Percentiles rank a stretch among this genome's conserved stretches.
Conservation (phyloP, 1,140 invertebrate species). For the Drosophila leontia region DNA sequence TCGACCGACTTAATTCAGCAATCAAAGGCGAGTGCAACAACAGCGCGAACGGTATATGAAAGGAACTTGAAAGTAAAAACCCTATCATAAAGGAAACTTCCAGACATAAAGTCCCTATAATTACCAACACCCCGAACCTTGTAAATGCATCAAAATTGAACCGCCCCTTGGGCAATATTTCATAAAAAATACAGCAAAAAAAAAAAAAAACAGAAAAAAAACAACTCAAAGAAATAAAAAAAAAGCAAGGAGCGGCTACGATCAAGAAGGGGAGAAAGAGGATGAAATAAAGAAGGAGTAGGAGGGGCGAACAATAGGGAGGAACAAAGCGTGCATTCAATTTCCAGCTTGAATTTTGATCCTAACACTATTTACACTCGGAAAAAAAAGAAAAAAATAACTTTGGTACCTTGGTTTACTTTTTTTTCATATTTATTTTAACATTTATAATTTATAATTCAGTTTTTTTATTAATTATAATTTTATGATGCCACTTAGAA, state of each 20-base stretch:
- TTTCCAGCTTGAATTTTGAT: slow-evolving; percentile 40
- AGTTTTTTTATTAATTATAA: too few relatives aligned
- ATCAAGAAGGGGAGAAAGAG: slow-evolving; percentile 13
- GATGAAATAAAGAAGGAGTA: background rate
- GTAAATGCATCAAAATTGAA: slow-evolving; percentile 84
- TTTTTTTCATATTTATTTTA: too few relatives aligned
- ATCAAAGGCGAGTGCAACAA: slow-evolving; percentile 40
- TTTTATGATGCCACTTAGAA: too few relatives aligned
- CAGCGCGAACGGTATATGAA: slow-evolving; percentile 24
- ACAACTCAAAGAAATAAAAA: background rate
- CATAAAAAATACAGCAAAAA: slow-evolving; percentile 41
- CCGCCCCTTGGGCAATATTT: slow-evolving; percentile 78
- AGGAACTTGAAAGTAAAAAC: slow-evolving; percentile 62
- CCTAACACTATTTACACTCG: slow-evolving; percentile 9
- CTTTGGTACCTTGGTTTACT: too few relatives aligned
- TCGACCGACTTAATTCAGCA: slow-evolving; percentile 61
- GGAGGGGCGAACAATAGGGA: slow-evolving; percentile 13
- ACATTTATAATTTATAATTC: too few relatives aligned
- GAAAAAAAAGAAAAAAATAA: background rate
- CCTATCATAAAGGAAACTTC: slow-evolving; percentile 74
- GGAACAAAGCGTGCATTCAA: slow-evolving; percentile 60
- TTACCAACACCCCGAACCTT: slow-evolving; percentile 84
- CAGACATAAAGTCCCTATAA: slow-evolving; percentile 85
- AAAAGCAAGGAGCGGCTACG: slow-evolving; percentile 1
- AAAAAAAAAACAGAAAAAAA: slow-evolving; percentile 1